phyloP scores from a whole-genome alignment of 2,888 invertebrate genomes.

The Troides oblongomaculatus region DNA sequence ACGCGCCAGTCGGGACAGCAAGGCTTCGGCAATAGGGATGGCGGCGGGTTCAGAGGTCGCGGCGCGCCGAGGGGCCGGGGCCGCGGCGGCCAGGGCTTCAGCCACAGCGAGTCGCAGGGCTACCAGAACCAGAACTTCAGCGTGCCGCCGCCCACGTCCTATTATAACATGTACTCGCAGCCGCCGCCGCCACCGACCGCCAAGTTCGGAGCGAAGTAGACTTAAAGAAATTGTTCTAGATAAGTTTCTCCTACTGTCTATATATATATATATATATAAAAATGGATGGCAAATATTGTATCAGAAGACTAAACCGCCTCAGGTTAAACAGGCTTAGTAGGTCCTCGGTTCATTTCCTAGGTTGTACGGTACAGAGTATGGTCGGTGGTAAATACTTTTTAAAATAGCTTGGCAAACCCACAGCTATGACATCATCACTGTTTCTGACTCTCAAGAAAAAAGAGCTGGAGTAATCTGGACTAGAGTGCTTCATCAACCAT shows the following conservation, averaged over 20 bases:
- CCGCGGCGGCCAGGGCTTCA: slow-evolving; percentile 32
- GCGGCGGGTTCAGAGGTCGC: slow-evolving; percentile 52
- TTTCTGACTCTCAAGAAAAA: too few relatives aligned
- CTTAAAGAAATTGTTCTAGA: not conserved
- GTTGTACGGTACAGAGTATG: too few relatives aligned
- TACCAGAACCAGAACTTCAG: slow-evolving; percentile 37
- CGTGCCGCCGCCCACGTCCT: slow-evolving; percentile 58
- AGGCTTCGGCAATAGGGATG: slow-evolving; percentile 36
- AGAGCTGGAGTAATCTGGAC: too few relatives aligned
- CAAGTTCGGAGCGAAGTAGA: slow-evolving; percentile 29
- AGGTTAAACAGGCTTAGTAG: too few relatives aligned
- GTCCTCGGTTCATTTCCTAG: too few relatives aligned
- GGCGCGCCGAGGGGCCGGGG: slow-evolving; percentile 42
- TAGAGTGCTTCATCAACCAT: too few relatives aligned
- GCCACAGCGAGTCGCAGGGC: slow-evolving; percentile 27
- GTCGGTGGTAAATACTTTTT: too few relatives aligned
- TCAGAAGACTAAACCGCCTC: too few relatives aligned
- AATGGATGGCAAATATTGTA: too few relatives aligned
- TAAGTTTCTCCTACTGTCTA: too few relatives aligned
- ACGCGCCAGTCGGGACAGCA: slow-evolving; percentile 29
- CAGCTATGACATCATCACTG: too few relatives aligned
- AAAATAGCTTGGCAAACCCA: too few relatives aligned
- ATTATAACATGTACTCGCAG: slow-evolving; percentile 72
- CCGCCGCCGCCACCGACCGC: slow-evolving; percentile 58
- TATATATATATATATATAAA: not conserved